phyloP scores from a whole-genome alignment of 2,797 vertebrate species.

The Phataginus tetradactyla region DNA sequence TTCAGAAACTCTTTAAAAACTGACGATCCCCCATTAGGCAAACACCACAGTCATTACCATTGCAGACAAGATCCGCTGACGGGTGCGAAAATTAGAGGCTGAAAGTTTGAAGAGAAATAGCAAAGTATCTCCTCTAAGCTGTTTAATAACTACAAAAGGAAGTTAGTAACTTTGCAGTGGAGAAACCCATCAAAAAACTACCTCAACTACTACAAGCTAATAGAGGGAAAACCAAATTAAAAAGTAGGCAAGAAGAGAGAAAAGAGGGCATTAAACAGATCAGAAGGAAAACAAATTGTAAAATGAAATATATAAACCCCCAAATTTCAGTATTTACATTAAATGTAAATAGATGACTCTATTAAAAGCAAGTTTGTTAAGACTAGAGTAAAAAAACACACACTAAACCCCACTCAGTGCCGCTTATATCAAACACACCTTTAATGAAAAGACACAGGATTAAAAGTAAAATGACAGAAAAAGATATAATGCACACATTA shows the following conservation, averaged over 20 bases:
- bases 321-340: constrained; percentile 15
- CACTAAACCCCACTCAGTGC: background rate
- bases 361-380: constrained; percentile 43
- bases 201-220: background rate
- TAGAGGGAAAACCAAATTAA: background rate
- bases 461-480: background rate
- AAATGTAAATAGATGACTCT: constrained; percentile 27
- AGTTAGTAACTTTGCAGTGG: background rate
- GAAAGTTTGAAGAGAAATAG: background rate
- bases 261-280: background rate
- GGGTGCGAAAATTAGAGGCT: background rate
- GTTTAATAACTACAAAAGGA: background rate
- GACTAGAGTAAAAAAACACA: background rate
- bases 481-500: background rate
- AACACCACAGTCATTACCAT: background rate
- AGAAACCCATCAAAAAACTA: constrained; percentile 3
- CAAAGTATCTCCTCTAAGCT: background rate
- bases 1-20: background rate
- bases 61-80: background rate
- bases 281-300: constrained; percentile 21
- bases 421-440: background rate
- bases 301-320: background rate
- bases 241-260: background rate
- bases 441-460: background rate
- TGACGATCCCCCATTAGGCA: background rate